Base-by-base conservation (phyloP, 2,888 invertebrate genomes). In the Margaritifera margaritifera region DNA sequence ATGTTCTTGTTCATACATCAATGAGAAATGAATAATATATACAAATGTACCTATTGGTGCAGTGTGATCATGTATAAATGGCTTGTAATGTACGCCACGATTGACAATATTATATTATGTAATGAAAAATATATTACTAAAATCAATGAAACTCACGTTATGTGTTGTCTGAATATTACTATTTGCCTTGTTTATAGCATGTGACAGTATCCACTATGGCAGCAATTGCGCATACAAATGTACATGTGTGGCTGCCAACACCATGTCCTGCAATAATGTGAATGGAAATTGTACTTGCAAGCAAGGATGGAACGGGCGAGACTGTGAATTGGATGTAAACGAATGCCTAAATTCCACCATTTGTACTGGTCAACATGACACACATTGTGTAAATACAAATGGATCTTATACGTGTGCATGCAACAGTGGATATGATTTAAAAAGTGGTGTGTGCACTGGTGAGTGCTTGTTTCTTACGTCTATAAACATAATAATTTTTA, bases 341-440 rank as follows among this genome's bases (percentile, higher is more conserved):
- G 79, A 79, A 57, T 79, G 79, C 58, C 50, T 8, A 6, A 31
- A 59, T 5, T 59, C 22, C 20, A 62, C 68, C 4, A 61, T 64
- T 31, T 54, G 66, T 24, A 77, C 72, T 61, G 59, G 52, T 24
- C 72, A 72, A 50, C n/a, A 24, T 18, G 58, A 73, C 31, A 69
- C 71, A 52, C 61, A 62, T 11, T 79, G 79, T 59, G 19, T 51
- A 1, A 74, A 79, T 62, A 69, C 63, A 3, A 42, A 54, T 18
- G 79, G 79, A 0, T 75, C 75, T 0, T 77, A 63, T 51, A 53
- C 55, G 25, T 79, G 79, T 68, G 54, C 27, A 6, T 79, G 79
- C 68, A 53, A 51, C 3, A 24, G 59, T 4, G 79, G 79, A 4
- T 79, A 71, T 57, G 64, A 53, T 18, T 61, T 71, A 52, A 71